Conservation (phyloP, 2,888 invertebrate genomes). For the Corbicula japonica region DNA sequence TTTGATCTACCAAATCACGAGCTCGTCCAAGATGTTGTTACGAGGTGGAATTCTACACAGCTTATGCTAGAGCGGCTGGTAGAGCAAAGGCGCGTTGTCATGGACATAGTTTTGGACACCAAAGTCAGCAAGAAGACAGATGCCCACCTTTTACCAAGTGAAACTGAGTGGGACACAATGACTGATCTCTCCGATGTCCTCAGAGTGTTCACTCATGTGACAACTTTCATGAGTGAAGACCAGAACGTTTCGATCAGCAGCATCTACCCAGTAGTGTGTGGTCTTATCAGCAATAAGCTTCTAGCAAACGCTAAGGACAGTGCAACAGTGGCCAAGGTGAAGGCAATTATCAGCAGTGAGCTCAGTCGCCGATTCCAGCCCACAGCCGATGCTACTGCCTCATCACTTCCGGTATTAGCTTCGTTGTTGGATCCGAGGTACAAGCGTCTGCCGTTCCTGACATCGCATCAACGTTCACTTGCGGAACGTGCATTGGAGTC, state of each 20-base stretch:
- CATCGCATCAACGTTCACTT: neutral
- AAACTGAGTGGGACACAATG: constrained; percentile 23
- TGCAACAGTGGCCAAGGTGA: too few species aligned
- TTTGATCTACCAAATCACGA: constrained; percentile 30
- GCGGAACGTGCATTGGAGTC: constrained; percentile 12
- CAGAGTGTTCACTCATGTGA: constrained; percentile 13
- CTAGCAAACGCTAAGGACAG: neutral
- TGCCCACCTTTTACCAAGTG: constrained; percentile 11
- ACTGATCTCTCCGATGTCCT: constrained; percentile 24
- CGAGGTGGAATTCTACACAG: constrained; percentile 43
- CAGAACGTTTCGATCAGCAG: constrained; percentile 2
- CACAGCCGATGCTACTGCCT: constrained; percentile 14
- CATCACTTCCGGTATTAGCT: constrained; percentile 19
- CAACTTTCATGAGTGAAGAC: constrained; percentile 33
- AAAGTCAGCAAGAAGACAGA: constrained; percentile 30
- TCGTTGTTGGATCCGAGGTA: constrained; percentile 23
- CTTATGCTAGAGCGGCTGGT: constrained; percentile 30
- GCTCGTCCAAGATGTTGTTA: constrained; percentile 29
- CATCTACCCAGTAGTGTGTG: constrained; percentile 38
- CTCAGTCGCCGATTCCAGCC: too few species aligned
- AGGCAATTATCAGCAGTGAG: too few species aligned
- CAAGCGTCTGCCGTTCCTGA: constrained; percentile 30
- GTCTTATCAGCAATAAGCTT: constrained; percentile 20
- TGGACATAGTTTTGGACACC: constrained; percentile 34
- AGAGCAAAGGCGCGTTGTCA: constrained; percentile 38